phyloP scores from a whole-genome alignment of 2,888 invertebrate species.

The Lamproptera curius region DNA sequence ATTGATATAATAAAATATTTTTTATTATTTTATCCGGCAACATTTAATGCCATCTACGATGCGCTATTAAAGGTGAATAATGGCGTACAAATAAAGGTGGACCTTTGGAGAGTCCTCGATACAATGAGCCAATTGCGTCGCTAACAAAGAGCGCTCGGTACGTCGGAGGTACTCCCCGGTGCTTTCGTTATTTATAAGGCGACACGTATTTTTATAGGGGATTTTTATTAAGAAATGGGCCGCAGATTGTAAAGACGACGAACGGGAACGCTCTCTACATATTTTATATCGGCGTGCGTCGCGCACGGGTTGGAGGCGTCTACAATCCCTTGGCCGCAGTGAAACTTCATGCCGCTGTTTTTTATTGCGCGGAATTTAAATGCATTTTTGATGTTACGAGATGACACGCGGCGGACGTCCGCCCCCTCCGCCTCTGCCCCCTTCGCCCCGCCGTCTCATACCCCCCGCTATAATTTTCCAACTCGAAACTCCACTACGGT shows the following conservation, averaged over 20 bases:
- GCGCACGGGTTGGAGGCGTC: constrained; percentile 46
- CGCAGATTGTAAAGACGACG: constrained; percentile 28
- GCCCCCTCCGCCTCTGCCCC: constrained; percentile 45
- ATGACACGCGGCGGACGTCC: constrained; percentile 77
- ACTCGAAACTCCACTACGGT: constrained; percentile 77
- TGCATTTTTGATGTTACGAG: constrained; percentile 80
- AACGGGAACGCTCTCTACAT: constrained; percentile 42
- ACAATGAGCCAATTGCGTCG: constrained; percentile 52
- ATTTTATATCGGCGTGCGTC: constrained; percentile 56
- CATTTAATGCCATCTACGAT: constrained; percentile 3
- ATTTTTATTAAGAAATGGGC: constrained; percentile 25
- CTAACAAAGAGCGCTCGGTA: constrained; percentile 39
- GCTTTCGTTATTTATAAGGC: constrained; percentile 28
- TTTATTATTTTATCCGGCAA: background rate
- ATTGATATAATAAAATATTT: no score
- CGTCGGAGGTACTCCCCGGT: constrained; percentile 29
- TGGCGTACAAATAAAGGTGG: constrained; percentile 34
- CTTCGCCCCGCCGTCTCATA: constrained; percentile 44
- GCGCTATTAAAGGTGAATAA: constrained; percentile 28
- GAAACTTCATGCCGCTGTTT: constrained; percentile 75
- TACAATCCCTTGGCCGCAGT: constrained; percentile 66
- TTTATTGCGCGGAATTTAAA: constrained; percentile 79
- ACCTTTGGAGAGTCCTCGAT: constrained; percentile 37
- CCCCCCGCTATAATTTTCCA: constrained; percentile 74
- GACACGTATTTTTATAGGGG: constrained; percentile 25